Evolutionary conservation across 2,797 vertebrate genomes (phyloP).

Genomic region (Scolopax bukidnonensis): DNA sequence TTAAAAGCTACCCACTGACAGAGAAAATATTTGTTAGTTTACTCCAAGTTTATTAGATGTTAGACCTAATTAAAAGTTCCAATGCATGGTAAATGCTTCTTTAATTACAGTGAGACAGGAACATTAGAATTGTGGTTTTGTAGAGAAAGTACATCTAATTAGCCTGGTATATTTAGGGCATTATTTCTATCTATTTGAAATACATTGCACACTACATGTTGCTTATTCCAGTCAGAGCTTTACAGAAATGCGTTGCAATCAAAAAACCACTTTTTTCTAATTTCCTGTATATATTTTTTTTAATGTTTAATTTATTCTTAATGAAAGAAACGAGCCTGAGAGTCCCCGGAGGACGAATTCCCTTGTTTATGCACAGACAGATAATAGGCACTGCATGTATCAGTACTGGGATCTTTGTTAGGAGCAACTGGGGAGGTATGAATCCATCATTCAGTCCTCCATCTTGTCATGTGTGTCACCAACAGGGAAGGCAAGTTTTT

Average conservation of each 20-base stretch:
- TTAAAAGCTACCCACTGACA: constrained; percentile 54
- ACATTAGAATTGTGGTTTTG: constrained; percentile 70
- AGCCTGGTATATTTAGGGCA: constrained; percentile 54
- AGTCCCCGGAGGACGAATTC: not conserved
- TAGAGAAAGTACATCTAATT: constrained; percentile 75
- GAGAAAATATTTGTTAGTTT: constrained; percentile 71
- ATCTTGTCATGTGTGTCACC: accelerated
- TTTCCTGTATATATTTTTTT: not conserved
- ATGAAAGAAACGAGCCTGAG: constrained; percentile 30
- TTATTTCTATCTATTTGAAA: constrained; percentile 65
- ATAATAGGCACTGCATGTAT: not conserved
- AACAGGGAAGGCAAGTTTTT: not conserved
- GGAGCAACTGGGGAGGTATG: not conserved
- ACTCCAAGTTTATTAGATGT: constrained; percentile 71
- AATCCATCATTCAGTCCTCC: not conserved
- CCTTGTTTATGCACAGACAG: constrained; percentile 37
- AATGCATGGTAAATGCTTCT: constrained; percentile 68
- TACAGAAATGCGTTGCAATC: constrained; percentile 47
- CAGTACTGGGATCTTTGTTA: not conserved
- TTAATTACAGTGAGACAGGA: constrained; percentile 72
- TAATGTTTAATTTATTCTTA: constrained; percentile 39
- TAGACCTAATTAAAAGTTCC: constrained; percentile 76
- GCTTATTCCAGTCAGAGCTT: constrained; percentile 54
- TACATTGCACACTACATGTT: not conserved
- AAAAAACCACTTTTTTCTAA: not conserved